These are phyloP conservation scores for Pseudomugil tenellus DNA, from an alignment of 2,797 vertebrate genomes.

Conservation along the genomic window DNA sequence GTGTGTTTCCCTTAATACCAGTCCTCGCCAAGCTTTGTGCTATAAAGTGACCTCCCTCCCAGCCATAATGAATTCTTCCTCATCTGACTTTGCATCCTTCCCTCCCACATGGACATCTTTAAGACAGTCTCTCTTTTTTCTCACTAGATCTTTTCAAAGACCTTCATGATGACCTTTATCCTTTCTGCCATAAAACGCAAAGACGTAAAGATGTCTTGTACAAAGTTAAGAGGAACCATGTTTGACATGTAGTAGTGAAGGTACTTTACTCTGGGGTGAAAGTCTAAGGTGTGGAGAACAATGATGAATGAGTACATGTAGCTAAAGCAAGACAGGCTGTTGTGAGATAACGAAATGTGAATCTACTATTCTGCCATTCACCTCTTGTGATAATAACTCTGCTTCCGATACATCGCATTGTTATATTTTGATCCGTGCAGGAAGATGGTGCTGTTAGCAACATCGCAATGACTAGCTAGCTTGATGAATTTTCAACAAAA, in stretches of 20 bases:
- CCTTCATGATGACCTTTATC: slow-evolving; percentile 69
- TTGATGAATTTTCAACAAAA: neutral
- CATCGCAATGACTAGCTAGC: neutral
- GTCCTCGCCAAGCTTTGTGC: slow-evolving; percentile 31
- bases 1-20: slow-evolving; percentile 33
- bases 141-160: slow-evolving; percentile 32
- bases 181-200: slow-evolving; percentile 56
- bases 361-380: slow-evolving; percentile 2
- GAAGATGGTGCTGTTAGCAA: neutral
- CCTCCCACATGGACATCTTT: slow-evolving; percentile 42
- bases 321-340: slow-evolving; percentile 12
- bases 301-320: slow-evolving; percentile 48
- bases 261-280: slow-evolving; percentile 61
- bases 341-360: slow-evolving; percentile 27
- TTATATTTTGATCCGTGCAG: neutral
- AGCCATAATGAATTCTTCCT: slow-evolving; percentile 52
- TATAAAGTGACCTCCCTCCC: slow-evolving; percentile 40
- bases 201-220: slow-evolving; percentile 58
- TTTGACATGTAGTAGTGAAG: slow-evolving; percentile 39
- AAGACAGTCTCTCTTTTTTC: slow-evolving; percentile 12
- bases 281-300: slow-evolving; percentile 63
- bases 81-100: slow-evolving; percentile 40
- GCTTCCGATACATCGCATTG: neutral
- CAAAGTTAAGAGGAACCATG: slow-evolving; percentile 52
- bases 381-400: slow-evolving; percentile 13